Percentiles rank a stretch among this genome's conserved stretches.
phyloP scores from a whole-genome alignment of 2,113 vertebrate species.

The Saccopteryx bilineata region DNA sequence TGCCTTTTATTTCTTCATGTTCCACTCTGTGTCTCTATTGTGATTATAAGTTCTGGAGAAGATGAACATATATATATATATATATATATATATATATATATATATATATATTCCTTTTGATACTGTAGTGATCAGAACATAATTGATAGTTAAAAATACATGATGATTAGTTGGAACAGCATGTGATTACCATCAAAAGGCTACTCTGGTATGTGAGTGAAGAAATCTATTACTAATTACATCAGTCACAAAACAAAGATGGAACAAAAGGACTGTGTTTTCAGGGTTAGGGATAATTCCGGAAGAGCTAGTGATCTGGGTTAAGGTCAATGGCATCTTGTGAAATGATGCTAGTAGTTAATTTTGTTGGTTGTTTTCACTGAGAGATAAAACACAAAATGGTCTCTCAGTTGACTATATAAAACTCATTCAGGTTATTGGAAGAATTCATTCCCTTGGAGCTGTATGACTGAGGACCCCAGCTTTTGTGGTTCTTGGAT shows the following conservation, averaged over 20 bases:
- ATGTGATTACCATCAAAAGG: neutral
- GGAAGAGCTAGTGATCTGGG: neutral
- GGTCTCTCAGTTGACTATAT: neutral
- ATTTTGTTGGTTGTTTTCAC: neutral
- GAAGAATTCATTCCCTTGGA: neutral
- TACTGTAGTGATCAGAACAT: neutral
- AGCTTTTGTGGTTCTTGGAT: neutral
- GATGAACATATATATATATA: neutral
- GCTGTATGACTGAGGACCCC: neutral
- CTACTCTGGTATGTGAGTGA: neutral
- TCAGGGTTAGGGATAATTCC: neutral
- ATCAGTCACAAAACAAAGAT: neutral
- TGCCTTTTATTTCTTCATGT: neutral
- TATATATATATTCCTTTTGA: neutral
- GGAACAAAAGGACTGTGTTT: neutral
- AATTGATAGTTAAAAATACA: conserved; percentile 15
- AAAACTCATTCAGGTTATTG: neutral
- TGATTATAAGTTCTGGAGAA: neutral
- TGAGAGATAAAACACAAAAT: neutral
- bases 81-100: too few relatives aligned
- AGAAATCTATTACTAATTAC: neutral
- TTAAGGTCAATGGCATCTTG: neutral
- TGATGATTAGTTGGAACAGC: conserved; percentile 31
- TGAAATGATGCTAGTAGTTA: neutral
- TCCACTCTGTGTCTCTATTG: neutral